Evolutionary conservation across 2,797 vertebrate genomes (phyloP), one percentile per base, ranked within the genome.

Genomic region (Acanthurus leucopareius): DNA sequence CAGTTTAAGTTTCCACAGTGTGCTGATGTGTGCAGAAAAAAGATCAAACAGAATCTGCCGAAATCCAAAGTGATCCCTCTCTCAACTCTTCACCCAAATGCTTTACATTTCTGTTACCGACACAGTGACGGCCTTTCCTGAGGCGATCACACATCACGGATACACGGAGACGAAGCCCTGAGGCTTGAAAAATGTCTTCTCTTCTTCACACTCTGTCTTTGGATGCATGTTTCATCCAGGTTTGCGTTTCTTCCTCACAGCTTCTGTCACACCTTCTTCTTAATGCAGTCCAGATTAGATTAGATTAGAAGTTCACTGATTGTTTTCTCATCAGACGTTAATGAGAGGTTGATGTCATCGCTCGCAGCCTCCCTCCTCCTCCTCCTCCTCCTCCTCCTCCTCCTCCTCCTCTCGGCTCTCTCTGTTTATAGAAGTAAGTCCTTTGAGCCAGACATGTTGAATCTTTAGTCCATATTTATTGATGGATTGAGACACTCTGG

Each of bases 81-180:
- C 66, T 69, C 2, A 19, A 4, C 59, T 56, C 13, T 45, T 45
- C 68, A 80, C 65, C 25, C 65, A 63, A 48, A 65, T 16, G 44
- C 66, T 79, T 82, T 22, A 75, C 77, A 73, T 83, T 84, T 84
- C 25, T 70, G 62, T 84, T 60, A 68, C 73, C 76, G 75, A 66
- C 60, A 67, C 81, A 66, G 44, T 42, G 38, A 53, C 67, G 82
- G 66, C 53, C 54, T 85, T 77, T 81, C 79, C 82, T 22, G 28
- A 72, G 65, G 77, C 16, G 2, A 76, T 59, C 75, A 59, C 51
- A 51, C 49, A 52, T 47, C 64, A 73, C 67, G 53, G 28, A 78
- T 68, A 74, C 48, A 65, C 56, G 73, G 17, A 69, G 62, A 86
- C 69, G 65, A 48, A 79, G 62, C 69, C 68, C 64, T 32, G 45